Evolutionary conservation across 2,113 vertebrate species (phyloP).

Genomic region (Gnathonemus longibarbis): DNA sequence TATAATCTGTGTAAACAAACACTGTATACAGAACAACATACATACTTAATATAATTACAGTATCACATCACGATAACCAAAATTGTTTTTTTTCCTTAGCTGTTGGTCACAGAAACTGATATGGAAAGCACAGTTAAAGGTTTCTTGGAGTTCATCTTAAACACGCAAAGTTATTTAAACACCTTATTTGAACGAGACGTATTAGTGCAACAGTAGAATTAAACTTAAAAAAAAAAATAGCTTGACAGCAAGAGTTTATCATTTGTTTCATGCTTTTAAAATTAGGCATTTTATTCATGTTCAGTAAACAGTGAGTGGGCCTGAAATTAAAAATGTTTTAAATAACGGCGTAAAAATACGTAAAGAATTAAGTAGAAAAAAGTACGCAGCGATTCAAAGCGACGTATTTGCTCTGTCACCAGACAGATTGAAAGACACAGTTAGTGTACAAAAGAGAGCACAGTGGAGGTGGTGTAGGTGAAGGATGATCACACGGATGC

Average conservation of each 20-base stretch:
- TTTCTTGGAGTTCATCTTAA: conserved; percentile 48
- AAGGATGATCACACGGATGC: not conserved
- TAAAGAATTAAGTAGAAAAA: conserved; percentile 11
- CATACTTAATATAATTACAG: conserved; percentile 61
- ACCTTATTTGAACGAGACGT: conserved; percentile 48
- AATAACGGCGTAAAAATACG: not conserved
- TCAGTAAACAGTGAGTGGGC: conserved; percentile 27
- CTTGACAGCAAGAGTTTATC: conserved; percentile 27
- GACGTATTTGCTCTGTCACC: not conserved
- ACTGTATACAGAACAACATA: conserved; percentile 61
- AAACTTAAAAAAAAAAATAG: conserved; percentile 50
- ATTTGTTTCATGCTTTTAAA: conserved; percentile 49
- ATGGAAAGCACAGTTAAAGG: conserved; percentile 74
- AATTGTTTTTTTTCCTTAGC: conserved; percentile 46
- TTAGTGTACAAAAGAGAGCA: not conserved
- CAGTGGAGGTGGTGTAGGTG: too few species aligned
- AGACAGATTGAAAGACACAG: not conserved
- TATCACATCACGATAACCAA: conserved; percentile 64
- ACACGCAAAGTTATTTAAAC: conserved; percentile 63
- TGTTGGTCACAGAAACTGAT: conserved; percentile 57
- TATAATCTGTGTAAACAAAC: conserved; percentile 64
- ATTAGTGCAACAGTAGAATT: conserved; percentile 63
- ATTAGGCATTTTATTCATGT: conserved; percentile 33
- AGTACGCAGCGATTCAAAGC: not conserved
- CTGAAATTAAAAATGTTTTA: conserved; percentile 43